phyloP scores from a whole-genome alignment of 2,113 vertebrate genomes.

The Chroicocephalus ridibundus region DNA sequence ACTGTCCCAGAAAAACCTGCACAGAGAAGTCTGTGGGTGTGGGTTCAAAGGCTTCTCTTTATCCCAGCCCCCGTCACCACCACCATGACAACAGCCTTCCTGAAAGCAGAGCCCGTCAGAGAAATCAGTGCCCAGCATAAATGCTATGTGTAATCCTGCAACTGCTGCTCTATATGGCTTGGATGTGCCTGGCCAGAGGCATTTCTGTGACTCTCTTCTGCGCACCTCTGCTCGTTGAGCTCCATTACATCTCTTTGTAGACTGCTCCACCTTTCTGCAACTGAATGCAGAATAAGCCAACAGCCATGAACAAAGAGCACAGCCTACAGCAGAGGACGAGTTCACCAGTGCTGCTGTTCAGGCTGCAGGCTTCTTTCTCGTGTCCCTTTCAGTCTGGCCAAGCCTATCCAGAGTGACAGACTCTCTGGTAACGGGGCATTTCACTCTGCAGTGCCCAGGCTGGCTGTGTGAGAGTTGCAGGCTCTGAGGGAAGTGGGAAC shows the following conservation, averaged over 20 bases:
- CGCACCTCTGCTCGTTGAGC: not conserved
- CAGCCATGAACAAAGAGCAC: not conserved
- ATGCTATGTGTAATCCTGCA: not conserved
- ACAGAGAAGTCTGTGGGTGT: not conserved
- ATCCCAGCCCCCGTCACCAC: not conserved
- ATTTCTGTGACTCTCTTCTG: not conserved
- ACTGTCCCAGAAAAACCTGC: not conserved
- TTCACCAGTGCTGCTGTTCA: not conserved
- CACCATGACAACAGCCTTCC: not conserved
- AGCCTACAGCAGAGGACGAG: not conserved
- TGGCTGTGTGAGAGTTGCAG: not conserved
- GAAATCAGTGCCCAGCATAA: not conserved
- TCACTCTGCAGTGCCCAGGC: not conserved
- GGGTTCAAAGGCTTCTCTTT: not conserved
- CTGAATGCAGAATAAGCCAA: not conserved
- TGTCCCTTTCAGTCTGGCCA: not conserved
- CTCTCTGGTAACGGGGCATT: not conserved
- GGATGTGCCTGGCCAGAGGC: not conserved
- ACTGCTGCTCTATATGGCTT: not conserved
- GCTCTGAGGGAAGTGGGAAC: not conserved
- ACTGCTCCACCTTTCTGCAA: not conserved
- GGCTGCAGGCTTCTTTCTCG: not conserved
- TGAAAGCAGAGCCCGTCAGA: not conserved
- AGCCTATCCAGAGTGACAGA: not conserved
- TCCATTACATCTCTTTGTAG: not conserved